These are phyloP conservation scores for Jordanella pulchra DNA, from an alignment of 2,797 vertebrate species.

Conservation along the genomic window DNA sequence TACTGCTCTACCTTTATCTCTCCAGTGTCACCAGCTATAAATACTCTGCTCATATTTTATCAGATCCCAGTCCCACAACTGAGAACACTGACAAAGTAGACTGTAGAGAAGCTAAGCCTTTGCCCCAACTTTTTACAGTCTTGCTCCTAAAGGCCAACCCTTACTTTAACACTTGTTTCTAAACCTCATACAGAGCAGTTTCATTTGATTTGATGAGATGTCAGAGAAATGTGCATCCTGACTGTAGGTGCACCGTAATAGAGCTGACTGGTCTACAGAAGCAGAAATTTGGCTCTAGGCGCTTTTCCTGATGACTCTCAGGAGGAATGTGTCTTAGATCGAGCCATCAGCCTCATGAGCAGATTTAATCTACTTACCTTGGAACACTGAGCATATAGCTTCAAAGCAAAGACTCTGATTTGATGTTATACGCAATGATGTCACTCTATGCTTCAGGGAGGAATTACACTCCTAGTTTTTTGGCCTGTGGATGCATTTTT, in stretches of 20 bases:
- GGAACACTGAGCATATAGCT: conserved; percentile 63
- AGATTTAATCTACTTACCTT: conserved; percentile 61
- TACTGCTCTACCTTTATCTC: conserved; percentile 63
- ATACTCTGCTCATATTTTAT: conserved; percentile 64
- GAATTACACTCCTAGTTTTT: conserved; percentile 32
- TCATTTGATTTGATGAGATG: conserved; percentile 19
- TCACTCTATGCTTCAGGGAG: conserved; percentile 46
- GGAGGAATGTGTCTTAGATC: conserved; percentile 65
- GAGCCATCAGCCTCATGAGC: conserved; percentile 46
- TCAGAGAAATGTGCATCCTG: conserved; percentile 32
- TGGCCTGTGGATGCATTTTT: conserved; percentile 13
- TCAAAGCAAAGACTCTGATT: conserved; percentile 58
- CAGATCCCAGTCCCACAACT: conserved; percentile 45
- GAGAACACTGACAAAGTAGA: conserved; percentile 19
- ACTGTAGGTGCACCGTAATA: conserved; percentile 12
- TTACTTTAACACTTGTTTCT: neutral
- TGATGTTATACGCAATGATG: conserved; percentile 49
- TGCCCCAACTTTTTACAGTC: neutral
- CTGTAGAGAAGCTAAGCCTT: conserved; percentile 5
- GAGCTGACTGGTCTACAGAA: conserved; percentile 5
- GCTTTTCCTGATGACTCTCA: conserved; percentile 35
- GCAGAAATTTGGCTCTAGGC: conserved; percentile 35
- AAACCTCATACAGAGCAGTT: neutral
- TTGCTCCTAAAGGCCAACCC: neutral
- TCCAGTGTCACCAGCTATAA: conserved; percentile 68